phyloP scores from a whole-genome alignment of 53 echinoderm and acorn worm species.

The Holothuria scabra region DNA sequence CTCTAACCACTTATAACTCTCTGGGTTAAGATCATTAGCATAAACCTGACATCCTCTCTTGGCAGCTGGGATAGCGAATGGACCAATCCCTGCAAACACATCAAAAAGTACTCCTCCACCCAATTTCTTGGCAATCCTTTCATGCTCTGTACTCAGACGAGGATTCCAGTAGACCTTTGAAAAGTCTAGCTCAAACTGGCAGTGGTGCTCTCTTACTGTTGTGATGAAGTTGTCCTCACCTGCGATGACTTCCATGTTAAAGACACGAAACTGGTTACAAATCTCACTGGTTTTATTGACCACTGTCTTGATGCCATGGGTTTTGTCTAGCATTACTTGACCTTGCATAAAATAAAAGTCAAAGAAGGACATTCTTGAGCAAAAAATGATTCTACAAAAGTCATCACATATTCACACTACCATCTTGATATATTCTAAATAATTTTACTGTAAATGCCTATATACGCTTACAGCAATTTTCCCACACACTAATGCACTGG shows the following conservation, averaged over 20 bases:
- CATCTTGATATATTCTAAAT: too few relatives aligned
- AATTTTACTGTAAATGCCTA: too few relatives aligned
- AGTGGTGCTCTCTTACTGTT: conserved; percentile 73
- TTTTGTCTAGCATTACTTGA: conserved; percentile 90
- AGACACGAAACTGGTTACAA: conserved; percentile 89
- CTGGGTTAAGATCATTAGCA: conserved; percentile 95
- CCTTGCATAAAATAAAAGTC: conserved; percentile 53
- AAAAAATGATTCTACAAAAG: not conserved
- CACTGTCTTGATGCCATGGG: conserved; percentile 79
- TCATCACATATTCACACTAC: too few relatives aligned
- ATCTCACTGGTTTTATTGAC: conserved; percentile 94
- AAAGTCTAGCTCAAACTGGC: conserved; percentile 87
- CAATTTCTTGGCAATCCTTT: conserved; percentile 66
- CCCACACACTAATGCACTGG: too few relatives aligned
- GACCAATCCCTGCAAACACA: conserved; percentile 94
- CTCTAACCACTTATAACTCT: conserved; percentile 81
- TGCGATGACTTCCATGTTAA: conserved; percentile 94
- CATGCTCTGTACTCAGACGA: conserved; percentile 85
- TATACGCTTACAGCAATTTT: too few relatives aligned
- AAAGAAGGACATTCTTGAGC: not conserved
- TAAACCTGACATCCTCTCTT: conserved; percentile 75
- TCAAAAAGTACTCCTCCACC: conserved; percentile 74
- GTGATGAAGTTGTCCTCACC: conserved; percentile 75
- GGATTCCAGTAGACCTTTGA: conserved; percentile 99
- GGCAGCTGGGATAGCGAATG: conserved; percentile 94